A percentile compares a stretch with the other conserved stretches of the same genome.
Evolutionary conservation across 2,888 invertebrate species (phyloP).

Genomic region (Odontomyia ornata): DNA sequence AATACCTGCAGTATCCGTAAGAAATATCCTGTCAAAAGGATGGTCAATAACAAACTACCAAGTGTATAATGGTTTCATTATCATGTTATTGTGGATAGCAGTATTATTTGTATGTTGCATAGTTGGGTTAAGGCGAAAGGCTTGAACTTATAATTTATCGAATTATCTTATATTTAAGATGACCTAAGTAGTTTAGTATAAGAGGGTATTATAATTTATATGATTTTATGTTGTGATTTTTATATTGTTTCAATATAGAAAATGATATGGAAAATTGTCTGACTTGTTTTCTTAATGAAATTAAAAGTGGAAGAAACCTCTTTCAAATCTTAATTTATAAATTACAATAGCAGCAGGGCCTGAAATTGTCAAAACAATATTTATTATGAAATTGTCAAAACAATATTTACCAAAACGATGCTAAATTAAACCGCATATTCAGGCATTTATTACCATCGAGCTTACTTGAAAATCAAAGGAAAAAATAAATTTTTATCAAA

Average conservation of each 20-base stretch:
- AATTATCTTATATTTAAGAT: not conserved
- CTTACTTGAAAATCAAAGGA: too few relatives aligned
- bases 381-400: too few relatives aligned
- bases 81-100: constrained; percentile 72
- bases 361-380: too few relatives aligned
- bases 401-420: too few relatives aligned
- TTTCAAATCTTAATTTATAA: too few relatives aligned
- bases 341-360: too few relatives aligned
- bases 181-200: not conserved
- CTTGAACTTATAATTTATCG: constrained; percentile 55
- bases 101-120: constrained; percentile 69
- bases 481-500: too few relatives aligned
- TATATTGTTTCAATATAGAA: constrained; percentile 28
- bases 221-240: constrained; percentile 35
- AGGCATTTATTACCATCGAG: too few relatives aligned
- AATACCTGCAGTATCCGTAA: constrained; percentile 77
- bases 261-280: not conserved
- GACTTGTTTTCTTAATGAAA: not conserved
- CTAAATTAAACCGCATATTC: too few relatives aligned
- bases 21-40: constrained; percentile 81
- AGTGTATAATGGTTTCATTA: constrained; percentile 79
- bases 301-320: too few relatives aligned
- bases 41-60: constrained; percentile 72
- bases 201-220: constrained; percentile 42
- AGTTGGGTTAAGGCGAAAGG: constrained; percentile 65